Evolutionary conservation across 30 jellyfish, hydroid and myxozoan species (phyloP), one percentile per base, ranked within the genome.

Genomic region (Rhopilema esculentum): DNA sequence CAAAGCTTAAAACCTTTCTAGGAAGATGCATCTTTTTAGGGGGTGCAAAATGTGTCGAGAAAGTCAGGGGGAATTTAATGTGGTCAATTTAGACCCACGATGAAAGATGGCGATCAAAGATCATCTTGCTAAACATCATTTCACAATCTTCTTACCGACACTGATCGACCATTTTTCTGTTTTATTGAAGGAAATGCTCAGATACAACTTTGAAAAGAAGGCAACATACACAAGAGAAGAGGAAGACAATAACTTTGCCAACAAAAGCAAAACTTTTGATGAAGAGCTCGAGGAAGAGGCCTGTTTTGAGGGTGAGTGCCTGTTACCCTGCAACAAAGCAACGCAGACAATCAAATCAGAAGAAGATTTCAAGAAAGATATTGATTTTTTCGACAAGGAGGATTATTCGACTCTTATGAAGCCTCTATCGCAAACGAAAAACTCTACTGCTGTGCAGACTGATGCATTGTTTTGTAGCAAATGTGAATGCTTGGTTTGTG

Each of bases 401-500:
- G 32, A 1, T 20, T 1, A 1, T 33, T 50, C 0, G 33, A 31
- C 70, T 29, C 1, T 8, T 1, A 21, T 2, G 22, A 21, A 30
- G 17, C 57, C 57, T 40, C 57, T 12, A 12, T 40, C 12, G 57
- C 57, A 40, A 40, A 19, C 0, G 8, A 18, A 16, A 26, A 73
- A 21, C 48, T 31, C 84, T 4, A 73, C 49, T 8, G 69, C 22
- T 8, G 69, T 40, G 1, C 84, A 73, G 23, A 73, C 84, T 19
- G 84, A 73, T 0, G 84, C 49, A 30, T 15, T 73, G 27, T 50
- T 30, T 18, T 73, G 84, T 40, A 31, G 26, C 21, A 73, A 73
- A 16, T 73, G 84, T 73, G 84, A 66, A 16, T 73, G 84, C 40
- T 73, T 32, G 49, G 69, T 73, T n/a, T 73, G 84, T 73, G 40